Conservation (phyloP, 1,140 invertebrate species). For the Melitaea cinxia region DNA sequence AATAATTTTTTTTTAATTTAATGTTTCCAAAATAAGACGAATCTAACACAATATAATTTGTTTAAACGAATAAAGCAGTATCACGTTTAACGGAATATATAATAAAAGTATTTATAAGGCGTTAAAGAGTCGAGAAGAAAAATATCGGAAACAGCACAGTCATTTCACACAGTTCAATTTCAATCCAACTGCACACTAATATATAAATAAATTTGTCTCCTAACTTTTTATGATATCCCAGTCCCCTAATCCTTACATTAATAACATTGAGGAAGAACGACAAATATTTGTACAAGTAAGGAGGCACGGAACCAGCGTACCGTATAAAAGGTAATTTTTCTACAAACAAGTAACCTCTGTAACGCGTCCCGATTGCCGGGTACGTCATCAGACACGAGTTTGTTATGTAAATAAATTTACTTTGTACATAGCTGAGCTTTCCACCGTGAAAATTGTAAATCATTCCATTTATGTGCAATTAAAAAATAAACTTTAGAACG, state of each 20-base stretch:
- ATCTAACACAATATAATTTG: no score
- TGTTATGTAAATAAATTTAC: constrained; percentile 23
- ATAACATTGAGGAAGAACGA: neutral
- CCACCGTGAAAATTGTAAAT: constrained; percentile 13
- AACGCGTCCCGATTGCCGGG: constrained; percentile 14
- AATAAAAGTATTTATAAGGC: no score
- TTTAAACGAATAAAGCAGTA: no score
- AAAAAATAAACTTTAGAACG: neutral
- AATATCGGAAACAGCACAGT: no score
- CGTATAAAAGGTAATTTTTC: constrained; percentile 22
- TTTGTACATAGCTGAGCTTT: constrained; percentile 19
- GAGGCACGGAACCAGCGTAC: neutral
- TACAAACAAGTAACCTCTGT: constrained; percentile 9
- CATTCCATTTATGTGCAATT: neutral
- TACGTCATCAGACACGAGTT: constrained; percentile 15
- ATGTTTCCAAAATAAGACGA: no score
- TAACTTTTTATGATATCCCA: no score
- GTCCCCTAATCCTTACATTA: neutral
- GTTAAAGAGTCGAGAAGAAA: no score
- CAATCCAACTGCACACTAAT: no score
- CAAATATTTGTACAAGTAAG: constrained; percentile 9
- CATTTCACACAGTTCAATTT: no score
- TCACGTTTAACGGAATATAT: no score
- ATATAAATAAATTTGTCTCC: no score
- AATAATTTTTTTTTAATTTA: no score